Percentiles rank a stretch among this genome's conserved stretches.
These are phyloP conservation scores for Dendrolimus pini DNA, from an alignment of 2,888 invertebrate species.

Conservation along the genomic window DNA sequence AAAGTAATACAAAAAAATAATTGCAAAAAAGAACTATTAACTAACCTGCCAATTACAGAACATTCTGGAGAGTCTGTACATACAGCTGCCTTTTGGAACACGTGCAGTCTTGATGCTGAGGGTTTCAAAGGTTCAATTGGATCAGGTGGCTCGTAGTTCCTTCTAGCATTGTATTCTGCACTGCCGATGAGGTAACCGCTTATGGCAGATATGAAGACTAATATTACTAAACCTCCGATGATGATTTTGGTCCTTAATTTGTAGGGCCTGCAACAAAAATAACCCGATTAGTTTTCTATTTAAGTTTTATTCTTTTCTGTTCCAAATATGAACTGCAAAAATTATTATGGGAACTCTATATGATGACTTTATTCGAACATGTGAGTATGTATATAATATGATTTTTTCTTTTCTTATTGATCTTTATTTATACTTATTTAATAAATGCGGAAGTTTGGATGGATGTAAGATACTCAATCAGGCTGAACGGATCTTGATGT, in stretches of 20 bases:
- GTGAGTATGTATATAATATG: too few relatives aligned
- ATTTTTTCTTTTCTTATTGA: too few relatives aligned
- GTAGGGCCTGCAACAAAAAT: conserved; percentile 47
- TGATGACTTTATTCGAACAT: too few relatives aligned
- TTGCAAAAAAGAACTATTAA: not conserved
- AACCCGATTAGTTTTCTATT: not conserved
- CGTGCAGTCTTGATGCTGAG: conserved; percentile 80
- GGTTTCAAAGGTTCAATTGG: conserved; percentile 79
- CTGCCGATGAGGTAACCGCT: conserved; percentile 47
- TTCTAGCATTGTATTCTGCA: conserved; percentile 31
- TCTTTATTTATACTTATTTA: too few relatives aligned
- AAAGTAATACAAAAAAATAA: too few relatives aligned
- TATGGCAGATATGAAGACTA: conserved; percentile 49
- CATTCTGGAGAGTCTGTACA: conserved; percentile 87
- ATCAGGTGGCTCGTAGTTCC: conserved; percentile 76
- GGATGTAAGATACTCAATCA: too few relatives aligned
- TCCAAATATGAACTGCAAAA: too few relatives aligned
- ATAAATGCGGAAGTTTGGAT: too few relatives aligned
- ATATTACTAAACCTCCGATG: conserved; percentile 31
- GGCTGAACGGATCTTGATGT: too few relatives aligned
- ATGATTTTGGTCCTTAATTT: conserved; percentile 45
- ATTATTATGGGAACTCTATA: too few relatives aligned
- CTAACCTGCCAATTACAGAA: conserved; percentile 86
- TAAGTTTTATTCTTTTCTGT: not conserved
- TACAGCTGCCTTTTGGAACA: conserved; percentile 83